Base-by-base conservation (phyloP, 2,113 vertebrate species). In the Pachypanchax playfairii region DNA sequence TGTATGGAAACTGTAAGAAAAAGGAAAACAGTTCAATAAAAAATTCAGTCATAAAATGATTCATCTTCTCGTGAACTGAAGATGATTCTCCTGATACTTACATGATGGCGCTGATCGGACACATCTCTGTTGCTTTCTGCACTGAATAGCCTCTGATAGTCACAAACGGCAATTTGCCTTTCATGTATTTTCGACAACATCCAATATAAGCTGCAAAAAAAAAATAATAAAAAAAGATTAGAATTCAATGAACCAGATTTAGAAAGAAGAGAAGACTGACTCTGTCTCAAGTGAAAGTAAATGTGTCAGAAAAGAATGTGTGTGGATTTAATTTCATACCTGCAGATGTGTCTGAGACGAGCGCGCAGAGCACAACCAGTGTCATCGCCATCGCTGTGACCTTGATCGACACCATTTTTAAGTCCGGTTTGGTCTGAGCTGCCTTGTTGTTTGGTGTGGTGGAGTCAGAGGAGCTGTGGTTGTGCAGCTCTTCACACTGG, bases 21-120 rank as follows among this genome's bases (percentile, higher is more conserved):
- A 6, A n/a, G n/a, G n/a, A 31, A 7, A 13, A 11, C 11, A 21
- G 1, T 12, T 18, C 18, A 47, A 39, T 39, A 17, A 39, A 39
- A 13, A 7, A 20, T 9, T 8, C 17, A 18, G 8, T 42, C 36
- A 41, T 41, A 6, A n/a, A 41, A 6, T 4, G 4, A 7, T 8
- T n/a, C 17, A 41, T n/a, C 6, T 41, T 41, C 18, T 14, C 4
- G 3, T 17, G 7, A 18, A 1, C 22, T 11, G 4, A 18, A 49
- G 4, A 17, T 66, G 0, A 21, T 58, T 28, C 2, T 39, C 58
- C 4, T 8, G 22, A 2, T 39, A 72, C 77, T 87, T 38, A 89
- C 89, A 89, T 88, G 44, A 92, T 82, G 41, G 86, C 86, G 17
- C 62, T 38, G 22, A 91, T 80, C 0, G 28, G n/a, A 65, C 91